Conservation (phyloP, 2,113 vertebrate genomes). For the Meriones unguiculatus region DNA sequence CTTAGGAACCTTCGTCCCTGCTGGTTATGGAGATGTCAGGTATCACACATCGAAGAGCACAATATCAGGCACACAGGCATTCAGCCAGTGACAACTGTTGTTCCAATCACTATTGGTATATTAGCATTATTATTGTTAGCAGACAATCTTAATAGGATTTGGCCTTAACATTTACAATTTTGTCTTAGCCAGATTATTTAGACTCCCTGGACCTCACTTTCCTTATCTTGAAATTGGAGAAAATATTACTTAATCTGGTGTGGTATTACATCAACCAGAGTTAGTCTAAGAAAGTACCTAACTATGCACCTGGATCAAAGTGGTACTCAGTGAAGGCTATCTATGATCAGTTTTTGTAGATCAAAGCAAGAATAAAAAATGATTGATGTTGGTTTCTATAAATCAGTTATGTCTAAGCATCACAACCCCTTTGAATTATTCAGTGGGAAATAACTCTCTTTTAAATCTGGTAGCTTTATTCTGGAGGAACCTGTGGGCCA, state of each 20-base stretch:
- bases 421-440: conserved; percentile 14
- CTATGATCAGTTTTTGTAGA: conserved; percentile 2
- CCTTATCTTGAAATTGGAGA: conserved; percentile 14
- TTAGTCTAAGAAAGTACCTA: conserved; percentile 55
- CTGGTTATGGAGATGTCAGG: background rate
- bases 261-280: conserved; percentile 18
- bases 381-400: conserved; percentile 32
- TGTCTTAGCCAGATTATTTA: background rate
- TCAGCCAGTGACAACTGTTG: background rate
- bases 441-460: conserved; percentile 46
- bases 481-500: background rate
- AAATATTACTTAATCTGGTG: background rate
- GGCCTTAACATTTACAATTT: background rate
- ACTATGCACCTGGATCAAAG: background rate
- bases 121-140: background rate
- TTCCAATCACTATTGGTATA: background rate
- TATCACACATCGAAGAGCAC: background rate
- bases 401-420: conserved; percentile 19
- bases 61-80: background rate
- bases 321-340: background rate
- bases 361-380: conserved; percentile 52
- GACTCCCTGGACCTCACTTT: background rate
- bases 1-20: background rate
- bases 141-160: background rate
- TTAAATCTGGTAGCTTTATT: conserved; percentile 9